A percentile compares a stretch with the other conserved stretches of the same genome.
These are phyloP conservation scores for Brachionus plicatilis DNA, from an alignment of 1,140 invertebrate genomes.

Conservation along the genomic window DNA sequence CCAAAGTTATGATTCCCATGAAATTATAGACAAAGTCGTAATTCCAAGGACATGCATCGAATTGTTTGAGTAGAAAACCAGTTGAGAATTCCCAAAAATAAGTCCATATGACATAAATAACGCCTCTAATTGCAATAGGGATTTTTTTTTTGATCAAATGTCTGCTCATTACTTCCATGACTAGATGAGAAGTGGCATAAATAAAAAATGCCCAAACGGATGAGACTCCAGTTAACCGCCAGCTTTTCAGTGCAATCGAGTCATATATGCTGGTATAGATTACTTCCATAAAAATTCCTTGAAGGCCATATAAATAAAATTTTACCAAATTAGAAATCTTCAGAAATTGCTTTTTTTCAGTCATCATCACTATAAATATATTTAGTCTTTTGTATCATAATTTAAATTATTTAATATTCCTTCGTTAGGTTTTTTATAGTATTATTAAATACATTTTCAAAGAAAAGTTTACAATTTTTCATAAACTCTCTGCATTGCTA, in stretches of 20 bases:
- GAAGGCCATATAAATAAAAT: conserved; percentile 60
- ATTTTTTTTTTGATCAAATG: conserved; percentile 46
- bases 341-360: neutral
- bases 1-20: conserved; percentile 58
- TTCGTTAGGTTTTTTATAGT: too few relatives aligned
- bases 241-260: conserved; percentile 57
- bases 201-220: conserved; percentile 59
- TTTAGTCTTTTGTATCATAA: neutral
- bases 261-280: conserved; percentile 60
- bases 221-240: conserved; percentile 58
- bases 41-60: conserved; percentile 60
- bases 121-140: conserved; percentile 52
- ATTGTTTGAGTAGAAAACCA: conserved; percentile 56
- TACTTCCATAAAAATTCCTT: conserved; percentile 59
- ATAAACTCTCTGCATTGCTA: too few relatives aligned
- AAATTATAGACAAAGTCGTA: conserved; percentile 59
- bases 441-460: neutral
- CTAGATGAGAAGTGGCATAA: conserved; percentile 55
- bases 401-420: too few relatives aligned
- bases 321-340: conserved; percentile 45
- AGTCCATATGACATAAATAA: conserved; percentile 57
- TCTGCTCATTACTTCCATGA: conserved; percentile 56
- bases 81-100: conserved; percentile 59
- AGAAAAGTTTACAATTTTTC: neutral
- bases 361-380: neutral